Base-by-base conservation (phyloP, 2,888 invertebrate genomes). In the Eucera pruinosa region DNA sequence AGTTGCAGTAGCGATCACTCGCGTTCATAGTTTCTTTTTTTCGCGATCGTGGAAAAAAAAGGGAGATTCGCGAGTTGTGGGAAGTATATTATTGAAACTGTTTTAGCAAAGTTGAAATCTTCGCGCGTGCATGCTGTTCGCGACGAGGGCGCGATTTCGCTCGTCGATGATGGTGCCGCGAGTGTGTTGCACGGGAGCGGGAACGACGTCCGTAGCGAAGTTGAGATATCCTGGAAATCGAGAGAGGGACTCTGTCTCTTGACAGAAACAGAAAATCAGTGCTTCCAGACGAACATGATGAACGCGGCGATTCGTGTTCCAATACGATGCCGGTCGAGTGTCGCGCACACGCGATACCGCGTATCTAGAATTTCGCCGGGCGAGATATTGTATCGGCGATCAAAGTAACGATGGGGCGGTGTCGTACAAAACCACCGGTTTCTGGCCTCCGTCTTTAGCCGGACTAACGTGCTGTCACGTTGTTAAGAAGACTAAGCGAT, bases 261-360 rank as follows among this genome's bases (percentile, higher is more conserved):
- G n/a, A n/a, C n/a, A n/a, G n/a, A n/a, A n/a, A n/a, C n/a, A n/a
- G n/a, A n/a, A 83, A 85, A 85, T 84, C 85, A 84, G 85, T 84
- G 84, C 84, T 84, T 84, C 84, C 84, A 84, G 68, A 80, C 68
- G 65, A 78, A 71, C 55, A 64, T 58, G 78, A 67, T 39, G 67
- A 67, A 79, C 78, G 67, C 58, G 81, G 73, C 67, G 64, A 47
- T 72, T 45, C 39, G 64, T 45, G 41, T 41, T 62, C 55, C 25
- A 43, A 48, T 36, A 60, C n/a, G n/a, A n/a, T 69, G 70, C 33
- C 58, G 36, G 48, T 50, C 55, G 64, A 73, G 47, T 58, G 65
- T 33, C 23, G 52, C 23, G 54, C 20, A 18, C 5, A 11, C 13
- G 25, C 36, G n/a, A 39, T 47, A 36, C 45, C n/a, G n/a, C 62